These are phyloP conservation scores for Anguilla anguilla DNA, from an alignment of 2,797 vertebrate species.

Conservation along the genomic window DNA sequence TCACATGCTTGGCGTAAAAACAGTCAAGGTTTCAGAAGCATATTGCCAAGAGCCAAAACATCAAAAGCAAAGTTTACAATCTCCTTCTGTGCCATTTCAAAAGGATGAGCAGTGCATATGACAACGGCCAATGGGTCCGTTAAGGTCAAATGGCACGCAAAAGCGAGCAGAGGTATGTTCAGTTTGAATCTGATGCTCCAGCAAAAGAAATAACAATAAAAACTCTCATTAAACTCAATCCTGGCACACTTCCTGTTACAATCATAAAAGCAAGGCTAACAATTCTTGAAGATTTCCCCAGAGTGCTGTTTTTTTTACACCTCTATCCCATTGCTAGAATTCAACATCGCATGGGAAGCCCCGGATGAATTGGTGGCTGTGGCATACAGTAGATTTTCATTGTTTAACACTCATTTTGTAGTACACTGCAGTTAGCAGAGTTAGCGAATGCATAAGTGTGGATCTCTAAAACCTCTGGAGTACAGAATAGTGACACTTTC, in stretches of 20 bases:
- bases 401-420: background rate
- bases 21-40: background rate
- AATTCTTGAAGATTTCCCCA: background rate
- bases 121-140: background rate
- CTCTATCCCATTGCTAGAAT: background rate
- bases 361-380: background rate
- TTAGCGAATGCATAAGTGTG: background rate
- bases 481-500: background rate
- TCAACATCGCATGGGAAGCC: background rate
- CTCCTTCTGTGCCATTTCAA: background rate
- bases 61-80: background rate
- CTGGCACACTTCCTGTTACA: slow-evolving; percentile 1
- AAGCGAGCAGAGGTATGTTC: background rate
- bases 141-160: background rate
- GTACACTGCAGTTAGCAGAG: background rate
- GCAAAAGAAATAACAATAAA: background rate
- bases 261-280: slow-evolving; percentile 4
- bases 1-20: background rate
- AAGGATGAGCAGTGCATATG: background rate
- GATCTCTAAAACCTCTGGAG: background rate
- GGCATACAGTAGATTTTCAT: background rate
- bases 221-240: background rate
- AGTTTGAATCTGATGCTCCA: background rate
- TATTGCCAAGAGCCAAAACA: background rate
- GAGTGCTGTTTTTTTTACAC: background rate